Evolutionary conservation across 2,888 invertebrate genomes (phyloP).

Genomic region (Rotaria sp.): DNA sequence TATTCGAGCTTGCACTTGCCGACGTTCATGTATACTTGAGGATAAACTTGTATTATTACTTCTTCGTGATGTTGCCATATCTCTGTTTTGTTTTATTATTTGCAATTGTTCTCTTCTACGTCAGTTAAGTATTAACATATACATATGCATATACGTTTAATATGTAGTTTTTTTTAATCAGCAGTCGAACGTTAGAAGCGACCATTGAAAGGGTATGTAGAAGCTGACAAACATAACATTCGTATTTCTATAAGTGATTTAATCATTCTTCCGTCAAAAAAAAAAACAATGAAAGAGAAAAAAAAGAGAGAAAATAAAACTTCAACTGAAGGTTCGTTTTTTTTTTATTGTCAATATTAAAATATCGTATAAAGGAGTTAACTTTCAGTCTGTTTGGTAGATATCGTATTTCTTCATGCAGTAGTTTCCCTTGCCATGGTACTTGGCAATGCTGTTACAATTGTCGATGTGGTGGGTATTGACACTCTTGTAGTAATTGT

Average conservation of each 20-base stretch:
- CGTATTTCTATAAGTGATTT: neutral
- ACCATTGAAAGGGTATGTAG: neutral
- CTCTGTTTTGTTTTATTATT: neutral
- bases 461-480: neutral
- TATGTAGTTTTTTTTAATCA: neutral
- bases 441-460: too few species aligned
- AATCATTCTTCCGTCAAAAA: neutral
- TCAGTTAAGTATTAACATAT: neutral
- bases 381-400: neutral
- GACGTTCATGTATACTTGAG: neutral
- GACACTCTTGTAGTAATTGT: neutral
- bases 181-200: neutral
- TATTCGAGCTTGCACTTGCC: neutral
- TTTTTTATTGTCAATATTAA: neutral
- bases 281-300: neutral
- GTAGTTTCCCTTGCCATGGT: too few species aligned
- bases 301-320: neutral
- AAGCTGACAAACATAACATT: neutral
- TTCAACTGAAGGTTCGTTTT: neutral
- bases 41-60: neutral
- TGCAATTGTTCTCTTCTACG: neutral
- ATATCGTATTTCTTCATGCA: neutral
- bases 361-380: neutral
- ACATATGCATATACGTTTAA: neutral
- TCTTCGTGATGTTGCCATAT: neutral